Evolutionary conservation across 2,888 invertebrate species (phyloP), one percentile per base, ranked within the genome.

Genomic region (Volucella zonaria): DNA sequence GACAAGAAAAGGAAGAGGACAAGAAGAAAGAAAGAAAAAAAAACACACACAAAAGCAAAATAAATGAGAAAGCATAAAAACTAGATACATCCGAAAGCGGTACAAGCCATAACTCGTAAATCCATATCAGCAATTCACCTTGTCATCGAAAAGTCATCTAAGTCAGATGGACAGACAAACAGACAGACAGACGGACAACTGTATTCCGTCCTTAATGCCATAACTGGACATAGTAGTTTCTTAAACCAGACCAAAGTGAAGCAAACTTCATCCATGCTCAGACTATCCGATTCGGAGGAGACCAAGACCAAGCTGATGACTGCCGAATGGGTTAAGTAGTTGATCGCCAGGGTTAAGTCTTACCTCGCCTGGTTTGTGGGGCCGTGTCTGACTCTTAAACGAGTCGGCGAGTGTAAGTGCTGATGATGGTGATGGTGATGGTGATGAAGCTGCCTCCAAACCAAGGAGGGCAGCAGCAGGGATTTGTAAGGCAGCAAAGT

Each of bases 51-150:
- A 31, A 31, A 31, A 31, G 4, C 10, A 23, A 47, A 74, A 74
- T 15, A 18, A 62, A 73, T 42, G 61, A 74, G 64, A 74, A 52
- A 56, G 54, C n/a, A 61, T 61, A 58, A 66, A 75, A 80, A 80
- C 74, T 64, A 74, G 74, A 67, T 61, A 74, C 52, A 56, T 67
- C 54, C 67, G 74, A 61, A 62, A 47, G 74, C 74, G 80, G 61
- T 61, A 61, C 66, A 66, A 15, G 67, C 79, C 79, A 79, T 79
- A 67, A 79, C 80, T 80, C 80, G 80, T 74, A 74, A 80, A 74
- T 74, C 80, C 80, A 80, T 80, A 80, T 80, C 80, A 80, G 80
- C 80, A 80, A 80, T 80, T 80, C 80, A 80, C 80, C 74, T 80
- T 80, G 80, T 80, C 80, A 80, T 74, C 61, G 68, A 67, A 45